Base-by-base conservation (phyloP, 2,797 vertebrate genomes). In the Lemur catta region DNA sequence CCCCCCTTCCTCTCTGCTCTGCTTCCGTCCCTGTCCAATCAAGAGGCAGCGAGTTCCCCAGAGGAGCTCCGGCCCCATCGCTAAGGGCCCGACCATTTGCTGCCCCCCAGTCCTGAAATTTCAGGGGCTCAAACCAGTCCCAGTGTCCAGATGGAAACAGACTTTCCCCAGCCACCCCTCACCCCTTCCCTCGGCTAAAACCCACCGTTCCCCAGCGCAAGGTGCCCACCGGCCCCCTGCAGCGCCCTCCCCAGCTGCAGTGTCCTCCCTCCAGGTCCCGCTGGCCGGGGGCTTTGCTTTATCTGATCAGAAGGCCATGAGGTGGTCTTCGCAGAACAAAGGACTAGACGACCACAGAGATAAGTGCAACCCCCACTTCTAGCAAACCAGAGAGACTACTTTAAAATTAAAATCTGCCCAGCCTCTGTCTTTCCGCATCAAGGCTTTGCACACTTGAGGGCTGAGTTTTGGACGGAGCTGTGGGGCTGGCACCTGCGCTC, bases 121-220 rank as follows among this genome's bases (percentile, higher is more conserved):
- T 52, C 41, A 80, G 50, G 13, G 38, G 11, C 92, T 82, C 22
- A 50, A 22, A 14, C 11, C 75, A 35, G 41, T n/a, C 52, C 14
- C 38, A 14, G 35, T 4, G 65, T 38, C 13, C 52, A 50, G 52
- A 35, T 0, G 14, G 61, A 78, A 22, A 71, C 12, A 43, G 41
- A 35, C 10, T 3, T 15, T 17, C 4, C 14, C 63, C 9, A 6
- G 2, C 11, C 11, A 20, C 28, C 57, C 30, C 30, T 18, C 57
- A 2, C 7, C 33, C 12, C 5, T 3, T 8, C 12, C 20, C 59
- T 43, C 20, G 1, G 26, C 59, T 2, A 46, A 24, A 18, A 10
- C 43, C 57, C 43, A 33, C 17, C n/a, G 28, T 52, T 35, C 59
- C 59, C n/a, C 35, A 50, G 26, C 74, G 30, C n/a, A 2, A 17